Evolutionary conservation across 1,140 invertebrate genomes (phyloP), one percentile per base, ranked within the genome.

Genomic region (Megathymus violae): DNA sequence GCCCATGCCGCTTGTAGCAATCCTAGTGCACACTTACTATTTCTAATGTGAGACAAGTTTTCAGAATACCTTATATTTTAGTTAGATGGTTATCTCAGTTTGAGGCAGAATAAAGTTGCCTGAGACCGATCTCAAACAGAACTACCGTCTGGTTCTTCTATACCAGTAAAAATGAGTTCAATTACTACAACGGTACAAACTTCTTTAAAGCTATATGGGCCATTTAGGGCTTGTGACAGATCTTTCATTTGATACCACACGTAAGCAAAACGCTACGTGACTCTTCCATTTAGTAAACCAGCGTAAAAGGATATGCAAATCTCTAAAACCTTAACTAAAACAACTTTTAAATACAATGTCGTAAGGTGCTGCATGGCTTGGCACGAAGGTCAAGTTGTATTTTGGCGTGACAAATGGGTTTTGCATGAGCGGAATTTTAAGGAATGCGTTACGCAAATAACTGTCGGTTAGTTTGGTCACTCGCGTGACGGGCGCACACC

Each of bases 181-280:
- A 3, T 22, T 2, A 22, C 19, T 3, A 22, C 5, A 22, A 3
- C 19, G 22, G 25, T 11, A 11, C n/a, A 36, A 54, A 54, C 19
- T 41, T 41, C 16, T 19, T 34, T 22, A 34, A 52, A 52, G 9
- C 15, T 22, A 52, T 52, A n/a, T 22, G 41, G 19, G 5, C 19
- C 5, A 22, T 22, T 22, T 22, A 22, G 51, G 38, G 7, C 51
- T 41, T 16, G 36, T 54, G 51, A 41, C 51, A 54, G 62, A 67
- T 46, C 17, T 40, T 56, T 56, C 62, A 48, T 54, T 54, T 61
- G 52, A 54, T 41, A 54, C 51, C 38, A 56, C 59, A 67, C 65
- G 65, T 62, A 27, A 61, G 41, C 40, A 63, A 67, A 63, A 67
- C 52, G 41, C 17, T 67, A 67, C 65, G 65, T 67, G 65, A 62